Base-by-base conservation (phyloP, 1,140 invertebrate species). In the Listronotus bonariensis region DNA sequence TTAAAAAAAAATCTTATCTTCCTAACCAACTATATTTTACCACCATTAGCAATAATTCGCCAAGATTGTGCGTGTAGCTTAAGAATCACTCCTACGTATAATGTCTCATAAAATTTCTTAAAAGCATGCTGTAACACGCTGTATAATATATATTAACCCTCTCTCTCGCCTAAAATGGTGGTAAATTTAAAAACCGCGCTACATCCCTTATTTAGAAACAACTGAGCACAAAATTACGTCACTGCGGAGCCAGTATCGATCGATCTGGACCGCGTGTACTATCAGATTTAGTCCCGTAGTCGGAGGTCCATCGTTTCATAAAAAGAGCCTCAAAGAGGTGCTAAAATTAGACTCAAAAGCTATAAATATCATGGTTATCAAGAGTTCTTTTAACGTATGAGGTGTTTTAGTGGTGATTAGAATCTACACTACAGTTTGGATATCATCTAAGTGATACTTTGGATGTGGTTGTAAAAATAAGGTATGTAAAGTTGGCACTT, bases 201-300 rank as follows among this genome's bases (percentile, higher is more conserved):
- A 6, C 5, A 6, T 9, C 9, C 32, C 32, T 5, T 34, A 34
- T 34, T 9, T 9, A 34, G 32, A 34, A 34, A 6, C 32, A 34
- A 34, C 48, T 51, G n/a, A n/a, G 42, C 42, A n/a, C 17, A 15
- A 31, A n/a, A 65, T 76, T 73, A 76, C 75, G 72, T 76, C 75
- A 76, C 69, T 76, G 75, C 75, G 74, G 74, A 73, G 71, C 73
- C 72, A 73, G 71, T 75, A 76, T 76, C 75, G 75, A 76, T 76
- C 68, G 41, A 51, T 15, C 31, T 59, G 65, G 67, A 72, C 73
- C 71, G 70, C 75, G 73, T 72, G 70, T 71, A 68, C 5, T 64
- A 49, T 71, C 52, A 60, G 68, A 70, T 42, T 56, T 51, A 54
- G 55, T 58, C 52, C 58, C 59, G 62, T 40, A 36, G 53, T 42